Percentiles rank a stretch among this genome's conserved stretches.
Conservation (phyloP, 2,113 vertebrate genomes). For the Aleadryas rufinucha region DNA sequence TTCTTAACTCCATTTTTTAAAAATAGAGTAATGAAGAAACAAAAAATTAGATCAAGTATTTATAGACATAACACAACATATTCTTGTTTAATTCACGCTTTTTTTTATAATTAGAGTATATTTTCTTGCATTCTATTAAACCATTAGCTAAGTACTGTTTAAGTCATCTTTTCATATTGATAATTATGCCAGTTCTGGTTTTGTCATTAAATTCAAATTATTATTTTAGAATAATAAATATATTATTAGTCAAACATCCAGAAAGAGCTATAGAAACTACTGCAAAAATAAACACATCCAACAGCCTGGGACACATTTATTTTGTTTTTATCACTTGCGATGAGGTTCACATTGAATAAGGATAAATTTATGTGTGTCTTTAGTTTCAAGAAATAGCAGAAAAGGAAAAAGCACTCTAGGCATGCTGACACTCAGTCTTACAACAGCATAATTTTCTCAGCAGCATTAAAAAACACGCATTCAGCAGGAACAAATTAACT, state of each 20-base stretch:
- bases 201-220: not conserved
- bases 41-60: not conserved
- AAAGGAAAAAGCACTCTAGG: not conserved
- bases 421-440: not conserved
- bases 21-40: conserved; percentile 32
- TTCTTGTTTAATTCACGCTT: conserved; percentile 1
- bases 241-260: not conserved
- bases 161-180: not conserved
- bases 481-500: conserved; percentile 42
- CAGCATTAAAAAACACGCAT: not conserved
- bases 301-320: not conserved
- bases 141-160: not conserved
- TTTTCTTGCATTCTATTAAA: not conserved
- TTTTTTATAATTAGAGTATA: not conserved
- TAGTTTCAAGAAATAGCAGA: not conserved
- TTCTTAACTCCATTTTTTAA: conserved; percentile 34
- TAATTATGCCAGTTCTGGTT: not conserved
- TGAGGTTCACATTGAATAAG: not conserved
- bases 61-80: not conserved
- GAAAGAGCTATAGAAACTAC: not conserved
- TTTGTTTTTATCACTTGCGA: not conserved
- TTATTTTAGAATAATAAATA: conserved; percentile 1
- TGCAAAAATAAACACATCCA: not conserved
- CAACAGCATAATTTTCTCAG: conserved; percentile 8
- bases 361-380: not conserved